Conservation (phyloP, 2,888 invertebrate species). For the Lasioglossum figueresi region DNA sequence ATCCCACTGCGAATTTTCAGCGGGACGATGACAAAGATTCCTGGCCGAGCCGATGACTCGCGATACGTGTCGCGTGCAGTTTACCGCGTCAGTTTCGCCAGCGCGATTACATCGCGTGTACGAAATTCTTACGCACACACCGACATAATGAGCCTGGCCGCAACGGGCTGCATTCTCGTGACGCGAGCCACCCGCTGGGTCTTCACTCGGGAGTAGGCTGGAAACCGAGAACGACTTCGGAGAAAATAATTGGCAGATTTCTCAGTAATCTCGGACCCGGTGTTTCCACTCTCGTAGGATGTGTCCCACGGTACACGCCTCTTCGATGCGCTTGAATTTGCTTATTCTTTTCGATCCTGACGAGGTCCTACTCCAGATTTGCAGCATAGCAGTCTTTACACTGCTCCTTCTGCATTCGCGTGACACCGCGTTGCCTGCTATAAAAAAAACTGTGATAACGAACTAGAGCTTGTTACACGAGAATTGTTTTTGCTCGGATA, state of each 20-base stretch:
- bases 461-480: background rate
- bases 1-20: background rate
- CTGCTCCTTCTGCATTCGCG: background rate
- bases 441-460: background rate
- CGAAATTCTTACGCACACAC: conserved; percentile 76
- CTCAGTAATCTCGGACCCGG: conserved; percentile 37
- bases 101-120: conserved; percentile 73
- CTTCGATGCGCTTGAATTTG: background rate
- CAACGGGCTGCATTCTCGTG: conserved; percentile 71
- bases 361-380: background rate
- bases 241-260: conserved; percentile 62
- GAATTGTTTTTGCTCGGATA: background rate
- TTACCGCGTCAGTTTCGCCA: conserved; percentile 50
- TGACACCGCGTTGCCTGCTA: too few relatives aligned
- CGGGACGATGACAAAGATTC: conserved; percentile 14
- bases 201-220: conserved; percentile 53
- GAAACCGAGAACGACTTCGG: conserved; percentile 59
- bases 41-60: conserved; percentile 25
- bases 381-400: background rate
- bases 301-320: background rate
- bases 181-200: conserved; percentile 69
- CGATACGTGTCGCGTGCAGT: conserved; percentile 14
- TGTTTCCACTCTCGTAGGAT: background rate
- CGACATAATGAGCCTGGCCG: conserved; percentile 75
- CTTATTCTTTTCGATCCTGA: background rate